phyloP scores from a whole-genome alignment of 1,140 invertebrate genomes.

The Camponotus vicinus region DNA sequence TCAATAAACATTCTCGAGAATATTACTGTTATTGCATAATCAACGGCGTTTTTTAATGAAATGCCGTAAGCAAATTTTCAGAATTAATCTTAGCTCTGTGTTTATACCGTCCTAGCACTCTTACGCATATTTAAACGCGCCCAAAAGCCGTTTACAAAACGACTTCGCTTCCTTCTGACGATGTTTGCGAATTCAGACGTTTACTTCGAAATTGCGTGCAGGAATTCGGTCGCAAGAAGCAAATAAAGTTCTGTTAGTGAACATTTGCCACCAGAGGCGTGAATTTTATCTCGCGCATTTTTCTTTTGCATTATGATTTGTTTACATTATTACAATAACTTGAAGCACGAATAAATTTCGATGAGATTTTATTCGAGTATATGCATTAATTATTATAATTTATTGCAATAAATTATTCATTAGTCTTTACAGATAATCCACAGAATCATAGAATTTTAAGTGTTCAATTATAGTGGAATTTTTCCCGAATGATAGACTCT shows the following conservation, averaged over 20 bases:
- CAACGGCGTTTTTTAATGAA: conserved; percentile 4
- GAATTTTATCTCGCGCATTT: not conserved
- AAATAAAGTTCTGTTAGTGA: conserved; percentile 15
- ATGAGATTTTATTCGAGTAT: not conserved
- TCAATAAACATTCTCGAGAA: conserved; percentile 7
- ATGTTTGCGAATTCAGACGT: conserved; percentile 16
- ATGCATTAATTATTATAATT: conserved; percentile 5
- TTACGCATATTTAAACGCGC: conserved; percentile 4
- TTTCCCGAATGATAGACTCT: not conserved
- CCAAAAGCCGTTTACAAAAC: not conserved
- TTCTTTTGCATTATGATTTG: not conserved
- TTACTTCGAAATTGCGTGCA: conserved; percentile 25
- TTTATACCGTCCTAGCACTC: not conserved
- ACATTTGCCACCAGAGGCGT: not conserved
- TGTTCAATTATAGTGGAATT: not conserved
- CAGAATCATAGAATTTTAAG: not conserved
- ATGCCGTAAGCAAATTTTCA: not conserved
- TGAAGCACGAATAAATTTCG: not conserved
- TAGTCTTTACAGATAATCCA: not conserved
- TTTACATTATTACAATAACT: conserved; percentile 2
- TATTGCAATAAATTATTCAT: not conserved
- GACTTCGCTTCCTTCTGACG: not conserved
- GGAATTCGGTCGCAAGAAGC: not conserved
- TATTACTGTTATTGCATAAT: conserved; percentile 19
- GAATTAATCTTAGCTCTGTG: not conserved